A percentile compares a stretch with the other conserved stretches of the same genome.
phyloP scores from a whole-genome alignment of 2,113 vertebrate species.

The Cryptomyrus ogoouensis region DNA sequence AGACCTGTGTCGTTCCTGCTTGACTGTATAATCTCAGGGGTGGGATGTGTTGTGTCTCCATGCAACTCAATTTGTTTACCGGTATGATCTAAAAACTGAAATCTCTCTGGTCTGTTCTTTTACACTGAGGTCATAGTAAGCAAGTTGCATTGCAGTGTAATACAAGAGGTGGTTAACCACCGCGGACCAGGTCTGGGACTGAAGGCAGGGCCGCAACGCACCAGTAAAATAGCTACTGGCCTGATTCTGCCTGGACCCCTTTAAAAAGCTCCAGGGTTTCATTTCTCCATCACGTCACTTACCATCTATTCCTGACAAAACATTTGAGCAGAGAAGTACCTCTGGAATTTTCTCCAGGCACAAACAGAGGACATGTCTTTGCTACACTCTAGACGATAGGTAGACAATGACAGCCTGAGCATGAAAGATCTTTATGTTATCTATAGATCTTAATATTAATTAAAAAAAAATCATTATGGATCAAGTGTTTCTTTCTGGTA shows the following conservation, averaged over 20 bases:
- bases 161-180: slow-evolving; percentile 29
- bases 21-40: slow-evolving; percentile 27
- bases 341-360: neutral
- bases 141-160: slow-evolving; percentile 9
- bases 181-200: slow-evolving; percentile 33
- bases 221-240: slow-evolving; percentile 32
- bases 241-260: slow-evolving; percentile 28
- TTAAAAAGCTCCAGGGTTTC: slow-evolving; percentile 30
- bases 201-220: slow-evolving; percentile 26
- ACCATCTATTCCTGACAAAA: slow-evolving; percentile 26
- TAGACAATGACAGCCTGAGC: neutral
- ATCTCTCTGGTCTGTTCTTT: slow-evolving; percentile 14
- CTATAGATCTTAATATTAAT: neutral
- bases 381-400: neutral
- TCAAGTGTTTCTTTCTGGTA: neutral
- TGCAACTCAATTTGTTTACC: slow-evolving; percentile 28
- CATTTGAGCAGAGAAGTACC: slow-evolving; percentile 14
- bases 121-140: slow-evolving; percentile 12
- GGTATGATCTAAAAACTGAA: slow-evolving; percentile 26
- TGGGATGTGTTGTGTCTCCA: slow-evolving; percentile 19
- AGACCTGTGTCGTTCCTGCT: slow-evolving; percentile 1
- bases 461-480: neutral
- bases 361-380: neutral
- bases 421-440: neutral
- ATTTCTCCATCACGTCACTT: slow-evolving; percentile 26